phyloP scores from a whole-genome alignment of 2,888 invertebrate genomes.

The Myathropa florea region DNA sequence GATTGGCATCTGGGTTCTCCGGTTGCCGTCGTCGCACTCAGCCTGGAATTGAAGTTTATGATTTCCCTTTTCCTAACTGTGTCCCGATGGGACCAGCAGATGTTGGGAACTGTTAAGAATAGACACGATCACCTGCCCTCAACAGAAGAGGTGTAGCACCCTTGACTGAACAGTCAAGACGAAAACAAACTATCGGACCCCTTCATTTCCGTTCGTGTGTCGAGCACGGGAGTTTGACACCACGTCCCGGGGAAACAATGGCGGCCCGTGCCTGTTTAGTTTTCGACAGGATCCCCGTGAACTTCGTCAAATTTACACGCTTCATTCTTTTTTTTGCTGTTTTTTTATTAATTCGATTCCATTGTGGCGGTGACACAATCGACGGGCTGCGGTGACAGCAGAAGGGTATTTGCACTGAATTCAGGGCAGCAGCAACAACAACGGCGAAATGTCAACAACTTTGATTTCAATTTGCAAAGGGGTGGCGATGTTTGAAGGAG shows the following conservation, averaged over 20 bases:
- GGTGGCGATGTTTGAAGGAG: conserved; percentile 10
- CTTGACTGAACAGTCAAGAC: neutral
- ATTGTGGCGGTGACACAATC: conserved; percentile 49
- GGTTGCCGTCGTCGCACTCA: neutral
- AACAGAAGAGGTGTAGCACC: neutral
- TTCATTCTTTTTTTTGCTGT: conserved; percentile 13
- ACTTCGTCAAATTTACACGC: conserved; percentile 20
- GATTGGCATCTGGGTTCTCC: conserved; percentile 31
- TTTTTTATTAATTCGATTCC: conserved; percentile 39
- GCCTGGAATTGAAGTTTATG: neutral
- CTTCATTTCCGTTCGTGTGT: conserved; percentile 51
- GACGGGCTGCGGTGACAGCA: conserved; percentile 27
- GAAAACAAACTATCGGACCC: conserved; percentile 3
- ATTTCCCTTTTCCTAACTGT: no score
- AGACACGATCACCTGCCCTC: neutral
- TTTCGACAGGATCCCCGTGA: conserved; percentile 38
- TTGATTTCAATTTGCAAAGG: conserved; percentile 53
- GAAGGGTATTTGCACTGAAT: conserved; percentile 50
- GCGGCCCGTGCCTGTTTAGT: conserved; percentile 11
- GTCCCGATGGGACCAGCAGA: neutral
- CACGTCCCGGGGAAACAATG: neutral
- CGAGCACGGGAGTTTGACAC: conserved; percentile 42
- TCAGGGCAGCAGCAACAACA: conserved; percentile 59
- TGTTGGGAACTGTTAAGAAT: conserved; percentile 14
- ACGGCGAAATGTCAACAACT: conserved; percentile 58